phyloP scores from a whole-genome alignment of 2,113 vertebrate genomes.

The Xenopus laevis region DNA sequence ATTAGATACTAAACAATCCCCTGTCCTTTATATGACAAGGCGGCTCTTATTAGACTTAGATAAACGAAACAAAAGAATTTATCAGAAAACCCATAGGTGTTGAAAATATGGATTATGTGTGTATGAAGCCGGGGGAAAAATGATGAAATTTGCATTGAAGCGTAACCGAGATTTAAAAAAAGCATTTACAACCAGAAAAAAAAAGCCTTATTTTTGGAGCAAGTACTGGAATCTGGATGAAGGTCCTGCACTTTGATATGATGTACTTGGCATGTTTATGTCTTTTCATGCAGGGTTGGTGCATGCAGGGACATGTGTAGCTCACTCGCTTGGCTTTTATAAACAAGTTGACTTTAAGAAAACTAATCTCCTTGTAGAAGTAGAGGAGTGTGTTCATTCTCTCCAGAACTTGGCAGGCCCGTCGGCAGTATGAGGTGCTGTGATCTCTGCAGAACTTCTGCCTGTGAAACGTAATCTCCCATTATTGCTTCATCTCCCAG shows the following conservation, averaged over 20 bases:
- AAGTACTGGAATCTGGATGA: conserved; percentile 11
- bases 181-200: conserved; percentile 6
- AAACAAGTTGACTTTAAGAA: conserved; percentile 43
- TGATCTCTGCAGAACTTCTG: conserved; percentile 33
- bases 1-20: not conserved
- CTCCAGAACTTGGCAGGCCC: conserved; percentile 33
- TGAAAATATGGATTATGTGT: conserved; percentile 39
- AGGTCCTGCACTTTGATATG: conserved; percentile 18
- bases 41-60: not conserved
- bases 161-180: conserved; percentile 24
- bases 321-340: conserved; percentile 11
- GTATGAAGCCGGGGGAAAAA: conserved; percentile 9
- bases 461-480: conserved; percentile 38
- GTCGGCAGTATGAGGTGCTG: conserved; percentile 24
- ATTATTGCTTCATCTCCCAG: conserved; percentile 35
- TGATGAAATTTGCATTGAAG: conserved; percentile 32
- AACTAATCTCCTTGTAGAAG: conserved; percentile 30
- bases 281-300: conserved; percentile 34
- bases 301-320: conserved; percentile 30
- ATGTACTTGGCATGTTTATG: conserved; percentile 12
- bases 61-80: conserved; percentile 60
- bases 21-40: not conserved
- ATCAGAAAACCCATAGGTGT: conserved; percentile 50
- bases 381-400: conserved; percentile 17
- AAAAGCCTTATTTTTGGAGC: conserved; percentile 3